Conservation (phyloP, 2,888 invertebrate species). For the Drosophila pegasa region DNA sequence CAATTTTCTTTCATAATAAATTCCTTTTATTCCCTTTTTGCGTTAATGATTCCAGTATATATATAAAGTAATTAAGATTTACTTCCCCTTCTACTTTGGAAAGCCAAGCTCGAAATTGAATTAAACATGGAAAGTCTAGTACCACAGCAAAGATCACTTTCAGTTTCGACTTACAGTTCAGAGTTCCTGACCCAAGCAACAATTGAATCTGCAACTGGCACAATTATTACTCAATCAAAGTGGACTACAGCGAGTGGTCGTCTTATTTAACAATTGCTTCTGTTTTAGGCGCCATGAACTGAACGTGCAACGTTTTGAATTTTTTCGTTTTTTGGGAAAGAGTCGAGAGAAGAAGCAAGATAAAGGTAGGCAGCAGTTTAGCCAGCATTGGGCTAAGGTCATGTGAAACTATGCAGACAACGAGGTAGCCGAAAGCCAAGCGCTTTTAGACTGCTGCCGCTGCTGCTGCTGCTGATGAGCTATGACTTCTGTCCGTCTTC, state of each 20-base stretch:
- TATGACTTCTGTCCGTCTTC: slow-evolving; percentile 62
- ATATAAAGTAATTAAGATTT: background rate
- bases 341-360: slow-evolving; percentile 27
- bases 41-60: background rate
- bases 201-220: slow-evolving; percentile 50
- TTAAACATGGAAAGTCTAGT: background rate
- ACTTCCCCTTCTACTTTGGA: background rate
- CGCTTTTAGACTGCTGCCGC: slow-evolving; percentile 41
- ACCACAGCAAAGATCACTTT: slow-evolving; percentile 16
- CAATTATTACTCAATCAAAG: slow-evolving; percentile 63
- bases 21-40: background rate
- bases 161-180: slow-evolving; percentile 27
- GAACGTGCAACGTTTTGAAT: slow-evolving; percentile 50
- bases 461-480: slow-evolving; percentile 70
- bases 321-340: slow-evolving; percentile 15
- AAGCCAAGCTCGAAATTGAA: background rate
- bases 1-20: background rate
- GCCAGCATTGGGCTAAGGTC: slow-evolving; percentile 69
- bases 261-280: slow-evolving; percentile 59
- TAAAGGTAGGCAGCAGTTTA: slow-evolving; percentile 45
- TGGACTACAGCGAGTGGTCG: slow-evolving; percentile 33
- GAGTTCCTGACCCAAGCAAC: slow-evolving; percentile 25
- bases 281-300: slow-evolving; percentile 64
- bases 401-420: slow-evolving; percentile 69
- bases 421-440: slow-evolving; percentile 44